A percentile compares a stretch with the other conserved stretches of the same genome.
Conservation (phyloP, 2,113 vertebrate species). For the Myxocyprinus asiaticus region DNA sequence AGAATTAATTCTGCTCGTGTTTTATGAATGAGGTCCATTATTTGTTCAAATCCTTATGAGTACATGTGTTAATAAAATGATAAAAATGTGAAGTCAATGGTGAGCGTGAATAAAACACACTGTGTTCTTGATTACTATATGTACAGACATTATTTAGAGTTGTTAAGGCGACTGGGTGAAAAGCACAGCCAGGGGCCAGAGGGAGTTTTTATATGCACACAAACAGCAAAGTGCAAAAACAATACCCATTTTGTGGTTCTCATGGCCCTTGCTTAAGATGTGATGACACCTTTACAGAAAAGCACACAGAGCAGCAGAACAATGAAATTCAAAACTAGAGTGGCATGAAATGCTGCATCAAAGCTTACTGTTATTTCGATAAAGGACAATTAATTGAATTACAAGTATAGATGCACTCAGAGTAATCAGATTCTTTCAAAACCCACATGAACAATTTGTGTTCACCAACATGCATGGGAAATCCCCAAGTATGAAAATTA, state of each 20-base stretch:
- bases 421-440: background rate
- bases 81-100: too few species aligned
- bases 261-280: conserved; percentile 13
- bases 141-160: background rate
- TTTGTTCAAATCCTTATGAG: background rate
- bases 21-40: too few species aligned
- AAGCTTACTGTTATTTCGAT: background rate
- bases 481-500: background rate
- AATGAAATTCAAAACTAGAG: conserved; percentile 14
- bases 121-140: background rate
- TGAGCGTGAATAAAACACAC: background rate
- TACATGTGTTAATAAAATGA: background rate
- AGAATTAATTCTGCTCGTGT: too few species aligned
- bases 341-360: background rate
- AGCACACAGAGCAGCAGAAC: conserved; percentile 21
- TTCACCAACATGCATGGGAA: background rate
- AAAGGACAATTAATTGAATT: background rate
- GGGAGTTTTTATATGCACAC: background rate
- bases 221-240: background rate
- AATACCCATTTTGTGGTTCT: conserved; percentile 37
- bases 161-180: background rate
- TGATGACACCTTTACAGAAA: conserved; percentile 38
- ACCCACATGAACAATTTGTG: background rate
- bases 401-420: background rate
- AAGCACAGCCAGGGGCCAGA: background rate